These are phyloP conservation scores for Prinia subflava DNA, from an alignment of 2,113 vertebrate genomes.

Conservation along the genomic window DNA sequence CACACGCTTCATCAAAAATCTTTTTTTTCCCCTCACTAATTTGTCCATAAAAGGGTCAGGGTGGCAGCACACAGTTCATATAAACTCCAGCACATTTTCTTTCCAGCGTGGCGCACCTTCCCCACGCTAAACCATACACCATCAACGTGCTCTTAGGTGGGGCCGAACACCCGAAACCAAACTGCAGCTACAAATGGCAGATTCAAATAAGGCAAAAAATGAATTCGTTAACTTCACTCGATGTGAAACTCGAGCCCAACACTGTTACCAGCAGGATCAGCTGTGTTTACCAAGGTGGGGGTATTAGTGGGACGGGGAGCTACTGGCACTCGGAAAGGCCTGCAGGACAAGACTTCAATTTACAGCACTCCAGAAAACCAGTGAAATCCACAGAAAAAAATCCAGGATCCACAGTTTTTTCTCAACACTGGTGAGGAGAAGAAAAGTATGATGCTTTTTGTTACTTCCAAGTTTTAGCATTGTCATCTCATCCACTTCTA, in stretches of 20 bases:
- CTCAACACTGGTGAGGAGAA: conserved; percentile 21
- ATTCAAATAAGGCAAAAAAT: background rate
- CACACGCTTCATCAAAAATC: accelerated
- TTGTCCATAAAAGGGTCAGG: background rate
- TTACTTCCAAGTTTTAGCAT: background rate
- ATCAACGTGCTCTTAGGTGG: background rate
- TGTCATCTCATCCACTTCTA: conserved; percentile 40
- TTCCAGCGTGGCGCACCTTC: background rate
- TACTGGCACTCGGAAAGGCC: background rate
- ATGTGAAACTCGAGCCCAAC: background rate
- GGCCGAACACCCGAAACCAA: background rate
- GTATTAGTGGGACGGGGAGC: background rate
- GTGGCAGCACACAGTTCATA: accelerated
- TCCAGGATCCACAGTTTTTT: conserved; percentile 34
- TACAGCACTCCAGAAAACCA: conserved; percentile 39
- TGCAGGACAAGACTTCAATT: background rate
- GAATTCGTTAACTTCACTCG: background rate
- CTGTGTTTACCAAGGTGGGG: background rate
- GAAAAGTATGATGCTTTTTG: conserved; percentile 10
- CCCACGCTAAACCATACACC: accelerated
- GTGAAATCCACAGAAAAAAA: conserved; percentile 20
- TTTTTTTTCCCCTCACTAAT: accelerated
- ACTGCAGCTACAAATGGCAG: background rate
- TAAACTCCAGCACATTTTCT: accelerated
- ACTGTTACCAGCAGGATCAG: background rate